phyloP scores from a whole-genome alignment of 2,888 invertebrate genomes.

The Eurois occulta region DNA sequence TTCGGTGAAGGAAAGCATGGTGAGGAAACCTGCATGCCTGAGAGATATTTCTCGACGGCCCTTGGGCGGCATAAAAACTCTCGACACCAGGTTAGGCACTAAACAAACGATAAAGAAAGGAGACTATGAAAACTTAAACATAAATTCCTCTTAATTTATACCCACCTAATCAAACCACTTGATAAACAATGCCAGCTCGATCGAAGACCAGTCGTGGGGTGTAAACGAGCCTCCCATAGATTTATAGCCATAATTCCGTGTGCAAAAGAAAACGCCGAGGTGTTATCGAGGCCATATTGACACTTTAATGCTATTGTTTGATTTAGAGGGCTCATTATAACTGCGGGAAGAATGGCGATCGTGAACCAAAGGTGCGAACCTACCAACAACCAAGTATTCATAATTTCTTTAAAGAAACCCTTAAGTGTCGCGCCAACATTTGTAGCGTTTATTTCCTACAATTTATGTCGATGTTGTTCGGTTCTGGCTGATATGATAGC shows the following conservation, averaged over 20 bases:
- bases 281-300: slow-evolving; percentile 89
- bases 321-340: slow-evolving; percentile 89
- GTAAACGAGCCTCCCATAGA: slow-evolving; percentile 80
- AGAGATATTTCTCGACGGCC: no score
- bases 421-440: slow-evolving; percentile 65
- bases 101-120: no score
- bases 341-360: slow-evolving; percentile 85
- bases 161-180: slow-evolving; percentile 44
- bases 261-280: slow-evolving; percentile 89
- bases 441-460: slow-evolving; percentile 64
- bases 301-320: slow-evolving; percentile 91
- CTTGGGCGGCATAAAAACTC: no score
- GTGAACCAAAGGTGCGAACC: slow-evolving; percentile 82
- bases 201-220: slow-evolving; percentile 72
- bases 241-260: slow-evolving; percentile 88
- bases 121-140: neutral
- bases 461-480: slow-evolving; percentile 64
- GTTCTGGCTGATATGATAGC: slow-evolving; percentile 58
- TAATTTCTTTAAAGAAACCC: slow-evolving; percentile 76
- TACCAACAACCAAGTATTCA: slow-evolving; percentile 73
- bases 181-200: slow-evolving; percentile 53
- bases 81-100: no score
- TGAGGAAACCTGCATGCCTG: no score
- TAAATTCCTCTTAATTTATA: slow-evolving; percentile 40
- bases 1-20: no score